Evolutionary conservation across 2,797 vertebrate species (phyloP).

Genomic region (Mallotus villosus): DNA sequence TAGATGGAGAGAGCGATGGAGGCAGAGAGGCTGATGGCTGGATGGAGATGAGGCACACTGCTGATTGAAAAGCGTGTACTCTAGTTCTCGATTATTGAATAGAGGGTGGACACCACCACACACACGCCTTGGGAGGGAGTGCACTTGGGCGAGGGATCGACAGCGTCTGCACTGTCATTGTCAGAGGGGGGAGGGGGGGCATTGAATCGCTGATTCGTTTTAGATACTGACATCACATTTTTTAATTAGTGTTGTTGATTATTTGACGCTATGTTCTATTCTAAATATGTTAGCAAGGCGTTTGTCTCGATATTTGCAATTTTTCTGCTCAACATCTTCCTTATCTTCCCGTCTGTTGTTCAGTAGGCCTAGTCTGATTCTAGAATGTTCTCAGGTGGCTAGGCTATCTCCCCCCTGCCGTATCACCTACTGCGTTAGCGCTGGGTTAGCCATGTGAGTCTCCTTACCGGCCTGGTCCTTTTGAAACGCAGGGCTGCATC

Average conservation of each 20-base stretch:
- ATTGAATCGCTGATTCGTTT: too few relatives aligned
- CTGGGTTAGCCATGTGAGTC: neutral
- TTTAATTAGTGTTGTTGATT: too few relatives aligned
- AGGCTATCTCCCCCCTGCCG: neutral
- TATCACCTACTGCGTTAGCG: neutral
- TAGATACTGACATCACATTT: too few relatives aligned
- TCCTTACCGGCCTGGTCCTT: slow-evolving; percentile 43
- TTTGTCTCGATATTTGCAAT: too few relatives aligned
- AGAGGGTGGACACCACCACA: slow-evolving; percentile 23
- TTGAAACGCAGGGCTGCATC: slow-evolving; percentile 65
- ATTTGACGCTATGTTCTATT: too few relatives aligned
- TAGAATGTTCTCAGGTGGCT: too few relatives aligned
- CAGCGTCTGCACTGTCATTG: slow-evolving; percentile 22
- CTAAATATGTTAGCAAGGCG: too few relatives aligned
- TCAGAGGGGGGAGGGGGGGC: slow-evolving; percentile 32
- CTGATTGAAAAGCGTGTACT: slow-evolving; percentile 45
- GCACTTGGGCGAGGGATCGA: too few relatives aligned
- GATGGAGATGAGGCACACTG: neutral
- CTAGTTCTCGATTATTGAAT: slow-evolving; percentile 43
- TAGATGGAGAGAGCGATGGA: neutral
- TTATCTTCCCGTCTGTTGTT: neutral
- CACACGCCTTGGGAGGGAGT: neutral
- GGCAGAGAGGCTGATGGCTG: neutral
- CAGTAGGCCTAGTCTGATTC: too few relatives aligned
- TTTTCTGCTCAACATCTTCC: neutral